Percentiles rank a stretch among this genome's conserved stretches.
Evolutionary conservation across 2,888 invertebrate genomes (phyloP).

Genomic region (Acrobasis suavella): DNA sequence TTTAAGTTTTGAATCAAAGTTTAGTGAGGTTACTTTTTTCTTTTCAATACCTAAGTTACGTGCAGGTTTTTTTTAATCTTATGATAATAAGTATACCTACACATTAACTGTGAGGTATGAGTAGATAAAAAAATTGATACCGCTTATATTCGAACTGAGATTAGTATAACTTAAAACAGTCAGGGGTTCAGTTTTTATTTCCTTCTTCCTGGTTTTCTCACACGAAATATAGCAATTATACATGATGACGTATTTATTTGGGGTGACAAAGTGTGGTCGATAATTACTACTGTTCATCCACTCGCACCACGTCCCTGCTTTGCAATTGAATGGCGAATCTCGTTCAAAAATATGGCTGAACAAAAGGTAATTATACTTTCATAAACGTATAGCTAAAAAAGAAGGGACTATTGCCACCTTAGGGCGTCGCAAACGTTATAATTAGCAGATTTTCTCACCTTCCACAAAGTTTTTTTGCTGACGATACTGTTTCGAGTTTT

Average conservation of each 20-base stretch:
- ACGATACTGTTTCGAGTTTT: slow-evolving; percentile 43
- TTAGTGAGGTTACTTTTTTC: no score
- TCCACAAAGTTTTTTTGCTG: slow-evolving; percentile 61
- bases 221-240: slow-evolving; percentile 55
- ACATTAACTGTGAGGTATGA: no score
- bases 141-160: no score
- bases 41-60: no score
- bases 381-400: slow-evolving; percentile 61
- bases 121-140: no score
- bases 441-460: slow-evolving; percentile 80
- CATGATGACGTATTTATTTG: slow-evolving; percentile 59
- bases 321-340: slow-evolving; percentile 65
- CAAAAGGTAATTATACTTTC: slow-evolving; percentile 76
- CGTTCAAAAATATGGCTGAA: slow-evolving; percentile 64
- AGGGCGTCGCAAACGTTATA: slow-evolving; percentile 62
- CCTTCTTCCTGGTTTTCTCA: slow-evolving; percentile 31
- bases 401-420: slow-evolving; percentile 53
- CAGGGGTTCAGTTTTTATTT: neutral
- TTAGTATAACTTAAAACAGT: no score
- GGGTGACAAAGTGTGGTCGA: slow-evolving; percentile 55
- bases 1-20: no score
- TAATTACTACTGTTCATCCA: slow-evolving; percentile 69
- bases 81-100: no score
- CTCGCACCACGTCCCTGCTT: slow-evolving; percentile 65
- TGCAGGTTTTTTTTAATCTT: no score